Evolutionary conservation across 2,113 vertebrate genomes (phyloP), one percentile per base, ranked within the genome.

Genomic region (Plecturocebus donacophilus): DNA sequence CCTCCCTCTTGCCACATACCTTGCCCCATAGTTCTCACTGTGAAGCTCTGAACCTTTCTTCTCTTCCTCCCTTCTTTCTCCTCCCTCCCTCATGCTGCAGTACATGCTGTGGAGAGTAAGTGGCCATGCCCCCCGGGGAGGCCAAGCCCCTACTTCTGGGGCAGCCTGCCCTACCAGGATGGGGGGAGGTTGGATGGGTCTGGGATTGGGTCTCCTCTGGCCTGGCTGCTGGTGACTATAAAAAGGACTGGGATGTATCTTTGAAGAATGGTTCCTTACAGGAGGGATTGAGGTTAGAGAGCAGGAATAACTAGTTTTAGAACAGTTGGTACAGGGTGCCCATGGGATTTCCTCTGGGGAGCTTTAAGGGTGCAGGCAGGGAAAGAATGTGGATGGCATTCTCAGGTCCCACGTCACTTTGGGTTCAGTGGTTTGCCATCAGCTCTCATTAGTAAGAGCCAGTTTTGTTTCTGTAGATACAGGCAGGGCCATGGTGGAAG

Each of bases 41-140:
- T 95, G 87, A 97, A 90, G 80, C 96, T 96, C 95, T 98, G 97
- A 98, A 96, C 93, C 66, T 97, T 85, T 99, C 49, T 99, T 99
- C 98, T 99, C 71, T 96, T 96, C 76, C 64, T 96, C 98, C 99
- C 98, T 99, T 96, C 99, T 99, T 98, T 99, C 87, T 99, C 98
- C 99, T 96, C 87, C 96, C 94, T 98, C 68, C 95, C 98, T 73
- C 38, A 97, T 99, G 99, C 99, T 99, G 99, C 99, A 99, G 99
- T 99, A 97, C 99, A 99, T 97, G 98, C 99, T 99, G 99, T 99
- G 99, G 99, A 99, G 99, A 99, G 99, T 99, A 99, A 99, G 99
- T 99, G 98, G 92, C 93, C 95, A 83, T 91, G 82, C 52, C 38
- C 64, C 77, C 30, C 56, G 66, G 49, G 82, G 80, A 94, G 58